These are phyloP conservation scores for Carterocephalus palaemon DNA, from an alignment of 2,888 invertebrate genomes.

Conservation along the genomic window DNA sequence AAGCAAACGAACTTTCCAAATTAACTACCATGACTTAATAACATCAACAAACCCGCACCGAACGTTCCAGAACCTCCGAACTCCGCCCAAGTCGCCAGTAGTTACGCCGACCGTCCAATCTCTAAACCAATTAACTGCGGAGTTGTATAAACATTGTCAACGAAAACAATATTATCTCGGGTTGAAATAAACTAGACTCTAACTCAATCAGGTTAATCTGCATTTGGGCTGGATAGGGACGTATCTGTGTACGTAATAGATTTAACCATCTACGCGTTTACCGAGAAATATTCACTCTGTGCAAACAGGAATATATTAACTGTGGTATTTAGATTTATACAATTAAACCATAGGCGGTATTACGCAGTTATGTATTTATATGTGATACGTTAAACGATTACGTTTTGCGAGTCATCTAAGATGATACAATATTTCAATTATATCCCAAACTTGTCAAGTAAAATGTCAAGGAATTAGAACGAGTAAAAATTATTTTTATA, in stretches of 20 bases:
- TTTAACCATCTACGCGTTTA: slow-evolving; percentile 11
- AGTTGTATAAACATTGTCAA: slow-evolving; percentile 23
- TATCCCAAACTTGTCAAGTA: too few relatives aligned
- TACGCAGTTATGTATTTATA: too few relatives aligned
- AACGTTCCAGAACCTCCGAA: too few relatives aligned
- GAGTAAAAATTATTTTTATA: too few relatives aligned
- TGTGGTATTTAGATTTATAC: too few relatives aligned
- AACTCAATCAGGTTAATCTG: slow-evolving; percentile 22
- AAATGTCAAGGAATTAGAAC: too few relatives aligned
- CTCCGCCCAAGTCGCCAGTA: slow-evolving; percentile 17
- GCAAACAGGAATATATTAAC: slow-evolving; percentile 11
- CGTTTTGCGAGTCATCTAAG: too few relatives aligned
- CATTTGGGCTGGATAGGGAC: slow-evolving; percentile 15
- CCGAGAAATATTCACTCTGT: neutral
- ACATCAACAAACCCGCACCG: too few relatives aligned
- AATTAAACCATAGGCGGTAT: too few relatives aligned
- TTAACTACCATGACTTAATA: slow-evolving; percentile 9
- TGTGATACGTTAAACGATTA: too few relatives aligned
- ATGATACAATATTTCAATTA: too few relatives aligned
- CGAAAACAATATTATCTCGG: slow-evolving; percentile 22
- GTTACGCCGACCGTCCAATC: slow-evolving; percentile 19
- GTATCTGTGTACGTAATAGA: slow-evolving; percentile 3
- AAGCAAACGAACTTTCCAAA: too few relatives aligned
- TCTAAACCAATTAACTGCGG: slow-evolving; percentile 21
- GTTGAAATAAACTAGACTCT: slow-evolving; percentile 19